Conservation (phyloP, 2,797 vertebrate species). For the Gymnothorax javanicus region DNA sequence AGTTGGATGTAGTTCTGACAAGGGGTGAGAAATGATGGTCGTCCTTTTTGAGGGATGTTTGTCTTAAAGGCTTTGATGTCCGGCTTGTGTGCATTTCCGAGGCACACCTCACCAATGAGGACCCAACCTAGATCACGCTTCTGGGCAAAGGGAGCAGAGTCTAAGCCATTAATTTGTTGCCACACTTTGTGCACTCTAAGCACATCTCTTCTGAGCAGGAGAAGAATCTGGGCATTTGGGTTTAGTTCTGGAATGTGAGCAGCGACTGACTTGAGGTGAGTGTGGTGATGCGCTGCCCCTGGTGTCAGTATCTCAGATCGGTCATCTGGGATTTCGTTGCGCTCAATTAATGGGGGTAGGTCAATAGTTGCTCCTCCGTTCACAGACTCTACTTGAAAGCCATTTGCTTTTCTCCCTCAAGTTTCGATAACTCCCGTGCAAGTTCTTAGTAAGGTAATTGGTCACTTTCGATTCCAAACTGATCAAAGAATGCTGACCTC, state of each 20-base stretch:
- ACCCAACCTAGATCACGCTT: too few species aligned
- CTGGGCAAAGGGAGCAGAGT: not conserved
- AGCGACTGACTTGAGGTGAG: conserved; percentile 33
- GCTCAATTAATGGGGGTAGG: not conserved
- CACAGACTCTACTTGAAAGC: conserved; percentile 36
- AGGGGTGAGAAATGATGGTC: conserved; percentile 20
- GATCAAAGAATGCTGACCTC: not conserved
- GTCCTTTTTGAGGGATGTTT: conserved; percentile 28
- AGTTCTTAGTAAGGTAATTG: conserved; percentile 35
- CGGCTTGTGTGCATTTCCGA: conserved; percentile 9
- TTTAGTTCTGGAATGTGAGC: conserved; percentile 39
- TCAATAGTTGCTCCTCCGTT: not conserved
- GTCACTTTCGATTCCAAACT: not conserved
- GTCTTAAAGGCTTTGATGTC: not conserved
- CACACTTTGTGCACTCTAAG: not conserved
- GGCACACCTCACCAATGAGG: conserved; percentile 16
- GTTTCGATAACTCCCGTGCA: conserved; percentile 33
- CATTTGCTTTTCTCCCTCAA: conserved; percentile 33
- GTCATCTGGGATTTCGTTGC: too few species aligned
- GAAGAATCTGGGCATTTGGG: conserved; percentile 40
- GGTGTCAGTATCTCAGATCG: not conserved
- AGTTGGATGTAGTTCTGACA: conserved; percentile 14
- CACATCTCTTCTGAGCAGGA: too few species aligned
- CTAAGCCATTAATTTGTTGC: not conserved
- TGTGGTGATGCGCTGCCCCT: conserved; percentile 35